Conservation (phyloP, 2,888 invertebrate species). For the Andrena dorsata region DNA sequence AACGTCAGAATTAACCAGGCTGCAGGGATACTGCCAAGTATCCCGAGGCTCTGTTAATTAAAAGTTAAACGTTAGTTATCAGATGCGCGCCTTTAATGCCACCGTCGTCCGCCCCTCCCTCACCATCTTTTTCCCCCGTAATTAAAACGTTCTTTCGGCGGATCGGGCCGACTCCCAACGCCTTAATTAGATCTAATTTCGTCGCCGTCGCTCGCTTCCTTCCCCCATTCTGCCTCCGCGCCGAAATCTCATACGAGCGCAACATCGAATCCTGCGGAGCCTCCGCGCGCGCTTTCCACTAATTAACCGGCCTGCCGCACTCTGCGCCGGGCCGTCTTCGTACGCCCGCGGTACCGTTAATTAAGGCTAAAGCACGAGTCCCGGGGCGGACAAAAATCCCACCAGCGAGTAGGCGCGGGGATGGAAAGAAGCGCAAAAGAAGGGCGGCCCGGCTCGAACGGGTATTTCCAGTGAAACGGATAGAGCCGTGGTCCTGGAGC, state of each 20-base stretch:
- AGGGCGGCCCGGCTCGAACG: neutral
- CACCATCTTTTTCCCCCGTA: neutral
- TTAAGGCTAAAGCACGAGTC: conserved; percentile 29
- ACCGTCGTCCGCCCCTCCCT: neutral
- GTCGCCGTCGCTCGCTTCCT: neutral
- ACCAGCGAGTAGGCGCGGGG: no score
- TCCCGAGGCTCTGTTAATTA: conserved; percentile 92
- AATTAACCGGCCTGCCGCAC: conserved; percentile 35
- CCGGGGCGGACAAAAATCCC: conserved; percentile 24
- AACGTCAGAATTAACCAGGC: conserved; percentile 96
- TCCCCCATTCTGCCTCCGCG: neutral
- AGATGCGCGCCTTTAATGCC: conserved; percentile 10
- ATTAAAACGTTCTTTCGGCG: neutral
- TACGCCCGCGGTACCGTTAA: conserved; percentile 20
- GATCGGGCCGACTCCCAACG: neutral
- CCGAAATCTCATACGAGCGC: conserved; percentile 26
- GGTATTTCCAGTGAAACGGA: conserved; percentile 26
- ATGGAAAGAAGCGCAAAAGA: neutral
- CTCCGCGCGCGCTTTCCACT: conserved; percentile 21
- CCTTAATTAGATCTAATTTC: conserved; percentile 30
- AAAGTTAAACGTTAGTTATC: conserved; percentile 35
- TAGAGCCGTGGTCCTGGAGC: neutral
- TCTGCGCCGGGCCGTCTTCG: conserved; percentile 6
- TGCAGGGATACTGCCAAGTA: conserved; percentile 97
- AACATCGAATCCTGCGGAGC: neutral